Base-by-base conservation (phyloP, 2,888 invertebrate genomes). In the Prosapia bicincta region DNA sequence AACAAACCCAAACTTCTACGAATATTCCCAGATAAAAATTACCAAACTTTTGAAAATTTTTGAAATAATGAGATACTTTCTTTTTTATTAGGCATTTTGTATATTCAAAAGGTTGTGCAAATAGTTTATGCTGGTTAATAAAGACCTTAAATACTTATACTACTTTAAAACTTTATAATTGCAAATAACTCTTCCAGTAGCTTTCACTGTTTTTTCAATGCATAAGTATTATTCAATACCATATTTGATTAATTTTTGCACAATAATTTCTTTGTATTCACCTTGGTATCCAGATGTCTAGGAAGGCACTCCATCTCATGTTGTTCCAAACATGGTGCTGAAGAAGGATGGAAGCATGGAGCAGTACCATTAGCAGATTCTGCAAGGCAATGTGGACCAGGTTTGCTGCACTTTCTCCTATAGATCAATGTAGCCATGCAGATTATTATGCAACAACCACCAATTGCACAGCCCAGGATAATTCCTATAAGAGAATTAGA, bases 201-300 rank as follows among this genome's bases (percentile, higher is more conserved):
- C n/a, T n/a, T n/a, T n/a, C n/a, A n/a, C n/a, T n/a, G n/a, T n/a
- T n/a, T n/a, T n/a, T n/a, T n/a, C n/a, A n/a, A n/a, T n/a, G n/a
- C n/a, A n/a, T n/a, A n/a, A n/a, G n/a, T n/a, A 26, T 68, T 24
- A n/a, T 9, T 65, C n/a, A 77, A 10, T 78, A 66, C 66, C 43
- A 69, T 66, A 26, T 73, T 74, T 26, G 15, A 24, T 65, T 6
- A 13, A 66, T 30, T 28, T n/a, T n/a, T 71, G 76, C 15, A 65
- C 10, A 66, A 13, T 20, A 9, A 30, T 30, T 30, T 30, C 9
- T 5, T 30, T 30, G 9, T 20, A 10, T 67, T 20, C 83, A 89
- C 89, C 85, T 90, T 90, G 0, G 89, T 87, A 81, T 90, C 89
- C n/a, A 88, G 83, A 80, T 88, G 87, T 30, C 67, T 65, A 15